These are phyloP conservation scores for Piaya cayana DNA, from an alignment of 2,113 vertebrate species.

Conservation along the genomic window DNA sequence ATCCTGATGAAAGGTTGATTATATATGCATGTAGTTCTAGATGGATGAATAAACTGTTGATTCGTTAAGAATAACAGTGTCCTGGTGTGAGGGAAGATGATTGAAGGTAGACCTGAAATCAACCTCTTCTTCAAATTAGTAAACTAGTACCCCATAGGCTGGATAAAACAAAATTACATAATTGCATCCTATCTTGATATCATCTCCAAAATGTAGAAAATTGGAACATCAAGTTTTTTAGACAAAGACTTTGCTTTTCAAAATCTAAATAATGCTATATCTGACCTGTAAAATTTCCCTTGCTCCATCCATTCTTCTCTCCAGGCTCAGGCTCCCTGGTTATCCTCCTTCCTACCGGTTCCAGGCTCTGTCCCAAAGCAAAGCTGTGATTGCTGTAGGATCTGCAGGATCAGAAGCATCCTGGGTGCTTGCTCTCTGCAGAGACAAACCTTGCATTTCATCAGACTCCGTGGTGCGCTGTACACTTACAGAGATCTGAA, in stretches of 20 bases:
- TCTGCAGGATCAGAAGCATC: not conserved
- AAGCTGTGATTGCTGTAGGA: not conserved
- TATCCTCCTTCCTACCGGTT: not conserved
- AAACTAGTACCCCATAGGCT: not conserved
- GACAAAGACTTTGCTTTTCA: not conserved
- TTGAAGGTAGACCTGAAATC: not conserved
- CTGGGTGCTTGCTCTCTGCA: not conserved
- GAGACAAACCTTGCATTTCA: not conserved
- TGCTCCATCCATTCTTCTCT: not conserved
- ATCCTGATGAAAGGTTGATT: not conserved
- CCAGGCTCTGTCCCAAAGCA: not conserved
- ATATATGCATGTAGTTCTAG: not conserved
- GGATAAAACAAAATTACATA: not conserved
- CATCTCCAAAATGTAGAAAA: not conserved
- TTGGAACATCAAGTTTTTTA: not conserved
- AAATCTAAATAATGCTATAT: not conserved
- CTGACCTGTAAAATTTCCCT: not conserved
- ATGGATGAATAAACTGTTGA: not conserved
- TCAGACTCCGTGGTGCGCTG: not conserved
- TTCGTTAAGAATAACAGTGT: not conserved
- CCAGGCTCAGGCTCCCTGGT: not conserved
- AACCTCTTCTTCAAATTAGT: not conserved
- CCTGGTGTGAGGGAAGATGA: not conserved
- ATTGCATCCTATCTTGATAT: not conserved
- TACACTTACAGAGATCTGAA: not conserved